Evolutionary conservation across 2,888 invertebrate genomes (phyloP), one percentile per base, ranked within the genome.

Genomic region (Scaptomyza tumidula): DNA sequence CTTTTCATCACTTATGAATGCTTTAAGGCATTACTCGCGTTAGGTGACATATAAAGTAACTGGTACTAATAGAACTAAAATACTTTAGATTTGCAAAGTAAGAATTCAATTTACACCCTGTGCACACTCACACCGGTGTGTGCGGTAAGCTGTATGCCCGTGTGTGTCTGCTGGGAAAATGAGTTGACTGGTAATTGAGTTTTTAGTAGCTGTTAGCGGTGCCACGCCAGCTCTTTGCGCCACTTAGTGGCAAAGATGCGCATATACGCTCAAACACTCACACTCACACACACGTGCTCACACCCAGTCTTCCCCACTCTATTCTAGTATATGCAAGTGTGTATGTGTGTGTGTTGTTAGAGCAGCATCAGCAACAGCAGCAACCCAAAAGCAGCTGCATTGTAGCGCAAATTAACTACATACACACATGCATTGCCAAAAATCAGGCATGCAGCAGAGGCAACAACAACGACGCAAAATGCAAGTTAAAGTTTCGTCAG

Each of bases 151-250:
- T 43, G 35, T 48, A 37, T 37, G 48, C 3, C 11, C 31, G n/a
- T 24, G 50, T 27, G 50, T 48, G 39, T 27, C 9, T 13, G 24
- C 57, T 64, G 56, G 64, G 64, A 69, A 70, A 73, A 71, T 65
- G 63, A 70, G 68, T 78, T 74, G 67, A 65, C 73, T 82, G 86
- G 65, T 83, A 83, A 83, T 83, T 83, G 83, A 83, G 83, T 83
- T 83, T 83, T 83, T 83, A 83, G 83, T 78, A 78, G 86, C 86
- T 83, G 86, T 83, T 83, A 83, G 83, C 83, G 86, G 75, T 75
- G 70, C 61, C 61, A 71, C 74, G 68, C 61, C 74, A 71, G 66
- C 74, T 78, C 77, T 77, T 68, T 77, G 71, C 72, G 65, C 71
- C 78, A 77, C 74, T 77, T 71, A 78, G 78, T 74, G 78, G 78